These are phyloP conservation scores for Thymelicus lineola DNA, from an alignment of 2,888 invertebrate species.

Conservation along the genomic window DNA sequence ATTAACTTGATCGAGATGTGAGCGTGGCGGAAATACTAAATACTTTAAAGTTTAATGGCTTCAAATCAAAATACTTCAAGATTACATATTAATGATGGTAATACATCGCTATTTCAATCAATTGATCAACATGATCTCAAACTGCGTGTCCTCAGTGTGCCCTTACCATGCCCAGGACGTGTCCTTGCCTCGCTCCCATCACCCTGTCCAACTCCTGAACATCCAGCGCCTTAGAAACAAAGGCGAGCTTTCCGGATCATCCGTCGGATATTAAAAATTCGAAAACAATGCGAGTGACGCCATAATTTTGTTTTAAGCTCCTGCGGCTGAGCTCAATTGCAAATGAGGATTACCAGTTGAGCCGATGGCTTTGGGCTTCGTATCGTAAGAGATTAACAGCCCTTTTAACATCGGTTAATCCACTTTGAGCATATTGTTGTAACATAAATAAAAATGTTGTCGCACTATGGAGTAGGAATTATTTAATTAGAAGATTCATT, in stretches of 20 bases:
- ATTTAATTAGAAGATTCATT: neutral
- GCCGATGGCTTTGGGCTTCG: neutral
- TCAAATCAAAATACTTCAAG: too few species aligned
- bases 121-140: too few species aligned
- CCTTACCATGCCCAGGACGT: too few species aligned
- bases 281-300: constrained; percentile 47
- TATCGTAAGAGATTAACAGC: constrained; percentile 15
- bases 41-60: too few species aligned
- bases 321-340: constrained; percentile 19
- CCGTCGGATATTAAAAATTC: constrained; percentile 53
- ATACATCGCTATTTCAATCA: too few species aligned
- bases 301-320: constrained; percentile 47
- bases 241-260: constrained; percentile 44
- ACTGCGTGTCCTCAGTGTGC: too few species aligned
- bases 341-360: constrained; percentile 26
- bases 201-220: too few species aligned
- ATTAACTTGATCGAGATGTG: too few species aligned
- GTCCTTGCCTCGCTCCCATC: too few species aligned
- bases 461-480: neutral
- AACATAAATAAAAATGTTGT: constrained; percentile 3
- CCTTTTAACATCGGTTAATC: constrained; percentile 2
- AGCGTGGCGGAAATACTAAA: too few species aligned
- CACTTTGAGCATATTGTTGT: neutral
- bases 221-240: constrained; percentile 38
- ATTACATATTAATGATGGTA: too few species aligned